Evolutionary conservation across 64 coral and sea anemone genomes (phyloP).

Genomic region (Porites australiensis): DNA sequence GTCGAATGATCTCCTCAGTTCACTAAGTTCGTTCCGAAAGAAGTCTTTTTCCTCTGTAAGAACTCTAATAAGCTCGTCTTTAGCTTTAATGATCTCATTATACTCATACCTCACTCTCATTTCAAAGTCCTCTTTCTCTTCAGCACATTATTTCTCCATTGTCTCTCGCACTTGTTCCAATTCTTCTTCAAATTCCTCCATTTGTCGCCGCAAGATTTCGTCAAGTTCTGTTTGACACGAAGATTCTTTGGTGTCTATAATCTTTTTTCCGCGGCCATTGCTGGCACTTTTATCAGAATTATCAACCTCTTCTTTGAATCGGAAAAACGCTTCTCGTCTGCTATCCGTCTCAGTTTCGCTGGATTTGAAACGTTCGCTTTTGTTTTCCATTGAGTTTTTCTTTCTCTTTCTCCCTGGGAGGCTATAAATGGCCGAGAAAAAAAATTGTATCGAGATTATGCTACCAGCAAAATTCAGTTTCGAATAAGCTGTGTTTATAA

Average conservation of each 20-base stretch:
- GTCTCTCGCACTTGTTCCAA: constrained; percentile 21
- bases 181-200: constrained; percentile 17
- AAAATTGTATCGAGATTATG: not conserved
- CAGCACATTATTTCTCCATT: constrained; percentile 28
- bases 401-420: not conserved
- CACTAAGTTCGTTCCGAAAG: constrained; percentile 34
- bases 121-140: constrained; percentile 51
- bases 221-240: constrained; percentile 50
- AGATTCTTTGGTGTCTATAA: not conserved
- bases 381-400: constrained; percentile 10
- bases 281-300: too few species aligned
- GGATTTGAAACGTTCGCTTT: not conserved
- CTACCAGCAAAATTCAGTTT: not conserved
- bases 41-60: constrained; percentile 70
- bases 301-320: too few species aligned
- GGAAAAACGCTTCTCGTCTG: not conserved
- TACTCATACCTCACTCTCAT: constrained; percentile 29
- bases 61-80: constrained; percentile 56
- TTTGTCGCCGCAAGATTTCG: constrained; percentile 22
- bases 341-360: not conserved
- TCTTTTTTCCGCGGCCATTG: not conserved
- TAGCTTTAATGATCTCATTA: constrained; percentile 41
- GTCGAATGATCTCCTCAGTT: constrained; percentile 60
- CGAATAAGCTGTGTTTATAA: not conserved
- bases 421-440: not conserved